Percentiles rank a stretch among this genome's conserved stretches.
phyloP scores from a whole-genome alignment of 2,113 vertebrate species.

The Brachyhypopomus gauderio region DNA sequence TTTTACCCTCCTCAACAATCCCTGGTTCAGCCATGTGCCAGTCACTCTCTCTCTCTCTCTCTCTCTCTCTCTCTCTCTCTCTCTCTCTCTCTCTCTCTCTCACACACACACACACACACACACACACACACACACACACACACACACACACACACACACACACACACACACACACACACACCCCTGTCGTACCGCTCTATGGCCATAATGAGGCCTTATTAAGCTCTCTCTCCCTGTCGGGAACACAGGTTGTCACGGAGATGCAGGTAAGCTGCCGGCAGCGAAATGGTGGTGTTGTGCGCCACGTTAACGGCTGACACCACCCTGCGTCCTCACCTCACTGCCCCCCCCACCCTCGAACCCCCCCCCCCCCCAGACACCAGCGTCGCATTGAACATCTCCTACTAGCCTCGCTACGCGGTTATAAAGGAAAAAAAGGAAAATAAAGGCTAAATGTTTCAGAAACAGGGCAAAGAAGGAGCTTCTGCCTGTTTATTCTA shows the following conservation, averaged over 20 bases:
- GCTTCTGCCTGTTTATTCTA: constrained; percentile 72
- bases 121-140: no score
- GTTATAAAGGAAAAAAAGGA: no score
- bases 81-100: no score
- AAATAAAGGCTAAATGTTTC: not conserved
- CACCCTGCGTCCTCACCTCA: no score
- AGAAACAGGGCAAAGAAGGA: not conserved
- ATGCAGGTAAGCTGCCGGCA: constrained; percentile 67
- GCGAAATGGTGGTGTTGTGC: no score
- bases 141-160: constrained; percentile 58
- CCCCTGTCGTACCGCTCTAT: constrained; percentile 30
- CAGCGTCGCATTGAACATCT: no score
- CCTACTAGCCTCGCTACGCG: no score
- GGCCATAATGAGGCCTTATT: constrained; percentile 72
- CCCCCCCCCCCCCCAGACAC: no score
- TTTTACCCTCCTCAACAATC: not conserved
- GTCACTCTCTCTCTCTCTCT: constrained; percentile 8
- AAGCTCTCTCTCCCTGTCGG: constrained; percentile 63
- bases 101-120: no score
- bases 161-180: constrained; percentile 60
- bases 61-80: no score
- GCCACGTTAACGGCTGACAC: no score
- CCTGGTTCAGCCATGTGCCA: not conserved
- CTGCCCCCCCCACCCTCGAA: no score
- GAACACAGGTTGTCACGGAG: constrained; percentile 71